phyloP scores from a whole-genome alignment of 2,797 vertebrate genomes.

The Scarus forsteni region DNA sequence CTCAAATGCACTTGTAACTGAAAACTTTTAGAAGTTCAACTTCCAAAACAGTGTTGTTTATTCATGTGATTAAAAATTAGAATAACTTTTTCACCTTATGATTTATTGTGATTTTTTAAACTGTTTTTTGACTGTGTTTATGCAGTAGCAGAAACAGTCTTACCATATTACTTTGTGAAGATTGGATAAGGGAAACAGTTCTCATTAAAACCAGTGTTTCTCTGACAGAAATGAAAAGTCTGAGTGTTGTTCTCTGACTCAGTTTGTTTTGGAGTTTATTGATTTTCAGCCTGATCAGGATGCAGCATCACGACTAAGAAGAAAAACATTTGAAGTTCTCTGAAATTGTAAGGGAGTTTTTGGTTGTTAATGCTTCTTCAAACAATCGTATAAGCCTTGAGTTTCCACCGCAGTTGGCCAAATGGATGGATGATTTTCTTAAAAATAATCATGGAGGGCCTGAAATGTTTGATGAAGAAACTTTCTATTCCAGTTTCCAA shows the following conservation, averaged over 20 bases:
- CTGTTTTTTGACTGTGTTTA: too few species aligned
- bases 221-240: neutral
- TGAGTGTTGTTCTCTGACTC: neutral
- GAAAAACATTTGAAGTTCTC: neutral
- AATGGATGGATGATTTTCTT: neutral
- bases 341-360: neutral
- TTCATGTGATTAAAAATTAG: too few species aligned
- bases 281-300: neutral
- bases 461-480: neutral
- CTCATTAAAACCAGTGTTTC: neutral
- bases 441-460: neutral
- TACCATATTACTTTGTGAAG: too few species aligned
- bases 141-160: too few species aligned
- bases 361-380: neutral
- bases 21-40: too few species aligned
- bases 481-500: neutral
- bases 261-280: neutral
- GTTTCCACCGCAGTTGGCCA: neutral
- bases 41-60: too few species aligned
- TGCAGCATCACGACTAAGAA: neutral
- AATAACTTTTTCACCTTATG: too few species aligned
- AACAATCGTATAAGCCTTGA: neutral
- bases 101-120: too few species aligned
- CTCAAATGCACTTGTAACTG: too few species aligned
- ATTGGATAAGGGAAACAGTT: too few species aligned